A percentile compares a stretch with the other conserved stretches of the same genome.
Evolutionary conservation across 2,797 vertebrate genomes (phyloP).

Genomic region (Muscicapa comitata): DNA sequence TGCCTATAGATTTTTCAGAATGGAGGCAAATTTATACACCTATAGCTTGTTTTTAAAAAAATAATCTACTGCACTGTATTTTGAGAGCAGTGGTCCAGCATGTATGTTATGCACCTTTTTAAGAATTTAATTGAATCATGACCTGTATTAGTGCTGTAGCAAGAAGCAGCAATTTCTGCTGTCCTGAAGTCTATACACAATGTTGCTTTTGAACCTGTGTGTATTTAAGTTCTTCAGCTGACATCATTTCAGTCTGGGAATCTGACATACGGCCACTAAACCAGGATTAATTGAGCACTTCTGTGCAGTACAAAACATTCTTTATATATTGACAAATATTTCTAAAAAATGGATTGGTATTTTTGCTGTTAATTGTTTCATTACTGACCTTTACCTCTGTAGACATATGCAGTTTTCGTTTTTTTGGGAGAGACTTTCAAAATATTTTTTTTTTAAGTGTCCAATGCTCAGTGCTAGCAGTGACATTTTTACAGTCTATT

Average conservation of each 20-base stretch:
- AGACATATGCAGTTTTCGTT: constrained; percentile 83
- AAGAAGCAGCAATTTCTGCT: constrained; percentile 36
- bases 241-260: constrained; percentile 78
- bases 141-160: neutral
- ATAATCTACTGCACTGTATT: neutral
- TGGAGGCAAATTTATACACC: neutral
- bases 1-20: neutral
- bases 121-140: neutral
- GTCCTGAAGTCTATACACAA: constrained; percentile 56
- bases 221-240: constrained; percentile 73
- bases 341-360: constrained; percentile 84
- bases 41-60: neutral
- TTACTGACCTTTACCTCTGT: constrained; percentile 83
- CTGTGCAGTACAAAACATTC: constrained; percentile 84
- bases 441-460: constrained; percentile 82
- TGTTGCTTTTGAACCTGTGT: constrained; percentile 68
- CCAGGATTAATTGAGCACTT: constrained; percentile 82
- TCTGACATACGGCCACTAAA: constrained; percentile 80
- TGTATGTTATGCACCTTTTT: neutral
- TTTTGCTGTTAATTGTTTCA: constrained; percentile 85
- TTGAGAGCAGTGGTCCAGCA: neutral
- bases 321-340: constrained; percentile 86
- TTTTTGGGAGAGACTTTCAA: constrained; percentile 86
- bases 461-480: constrained; percentile 81
- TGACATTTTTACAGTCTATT: constrained; percentile 83